Evolutionary conservation across 2,797 vertebrate species (phyloP).

Genomic region (Xerus rutilus): DNA sequence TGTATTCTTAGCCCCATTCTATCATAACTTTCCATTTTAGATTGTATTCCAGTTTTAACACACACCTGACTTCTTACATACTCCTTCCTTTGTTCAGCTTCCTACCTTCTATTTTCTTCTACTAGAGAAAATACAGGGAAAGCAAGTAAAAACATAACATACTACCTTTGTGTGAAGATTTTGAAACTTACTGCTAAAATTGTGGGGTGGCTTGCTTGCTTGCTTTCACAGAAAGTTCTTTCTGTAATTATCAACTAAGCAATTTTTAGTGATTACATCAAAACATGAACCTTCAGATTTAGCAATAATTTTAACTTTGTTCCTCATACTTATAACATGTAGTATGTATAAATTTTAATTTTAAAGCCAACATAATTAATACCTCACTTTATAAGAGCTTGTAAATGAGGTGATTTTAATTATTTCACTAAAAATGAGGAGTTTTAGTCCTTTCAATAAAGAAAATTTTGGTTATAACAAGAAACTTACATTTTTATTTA

Average conservation of each 20-base stretch:
- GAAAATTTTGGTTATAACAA: slow-evolving; percentile 15
- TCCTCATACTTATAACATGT: neutral
- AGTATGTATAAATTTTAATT: neutral
- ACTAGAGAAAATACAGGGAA: slow-evolving; percentile 39
- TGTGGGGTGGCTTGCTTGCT: neutral
- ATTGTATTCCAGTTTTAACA: slow-evolving; percentile 50
- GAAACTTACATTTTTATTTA: neutral
- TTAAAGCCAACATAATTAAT: slow-evolving; percentile 44
- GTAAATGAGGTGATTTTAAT: slow-evolving; percentile 1
- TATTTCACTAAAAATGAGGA: slow-evolving; percentile 31
- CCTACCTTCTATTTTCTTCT: slow-evolving; percentile 42
- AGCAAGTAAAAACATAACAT: slow-evolving; percentile 63
- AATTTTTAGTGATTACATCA: slow-evolving; percentile 49
- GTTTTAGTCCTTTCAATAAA: neutral
- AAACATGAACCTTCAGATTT: slow-evolving; percentile 49
- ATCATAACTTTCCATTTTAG: slow-evolving; percentile 55
- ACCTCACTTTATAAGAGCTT: slow-evolving; percentile 23
- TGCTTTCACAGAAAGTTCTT: slow-evolving; percentile 41
- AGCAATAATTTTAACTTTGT: neutral
- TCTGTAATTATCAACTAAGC: slow-evolving; percentile 23
- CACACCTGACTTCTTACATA: neutral
- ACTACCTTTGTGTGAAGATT: slow-evolving; percentile 44
- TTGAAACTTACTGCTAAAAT: slow-evolving; percentile 53
- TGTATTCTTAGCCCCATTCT: slow-evolving; percentile 43
- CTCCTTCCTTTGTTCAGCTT: neutral